Conservation (phyloP, 1,140 invertebrate species). For the Drosophila yakuba region DNA sequence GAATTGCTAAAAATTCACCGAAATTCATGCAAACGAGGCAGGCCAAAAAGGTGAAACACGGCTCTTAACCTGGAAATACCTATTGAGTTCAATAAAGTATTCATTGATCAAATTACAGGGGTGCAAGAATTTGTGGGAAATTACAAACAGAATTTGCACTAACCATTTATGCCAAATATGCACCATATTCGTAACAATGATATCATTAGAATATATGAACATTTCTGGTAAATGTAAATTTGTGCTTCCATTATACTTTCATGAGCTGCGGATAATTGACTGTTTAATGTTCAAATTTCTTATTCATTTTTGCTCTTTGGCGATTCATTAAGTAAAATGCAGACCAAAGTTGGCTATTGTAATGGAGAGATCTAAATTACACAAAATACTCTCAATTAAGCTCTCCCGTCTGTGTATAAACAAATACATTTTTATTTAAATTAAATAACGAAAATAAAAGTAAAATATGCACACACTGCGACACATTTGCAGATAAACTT, state of each 20-base stretch:
- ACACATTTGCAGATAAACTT: constrained; percentile 57
- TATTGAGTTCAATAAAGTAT: background rate
- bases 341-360: constrained; percentile 1
- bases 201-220: no score
- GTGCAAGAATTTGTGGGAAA: background rate
- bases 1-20: constrained; percentile 8
- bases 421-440: constrained; percentile 54
- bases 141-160: background rate
- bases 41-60: background rate
- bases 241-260: background rate
- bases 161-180: background rate
- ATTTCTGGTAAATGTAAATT: background rate
- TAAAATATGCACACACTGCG: constrained; percentile 7
- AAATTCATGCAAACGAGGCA: constrained; percentile 4
- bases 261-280: background rate
- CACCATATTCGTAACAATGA: no score
- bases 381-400: constrained; percentile 50
- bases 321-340: constrained; percentile 33
- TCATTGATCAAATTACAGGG: background rate
- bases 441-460: constrained; percentile 52
- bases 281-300: background rate
- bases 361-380: constrained; percentile 18
- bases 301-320: constrained; percentile 5
- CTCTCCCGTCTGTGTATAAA: constrained; percentile 4
- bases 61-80: background rate